These are phyloP conservation scores for Lepisosteus osseus DNA, from an alignment of 2,113 vertebrate genomes.

Conservation along the genomic window DNA sequence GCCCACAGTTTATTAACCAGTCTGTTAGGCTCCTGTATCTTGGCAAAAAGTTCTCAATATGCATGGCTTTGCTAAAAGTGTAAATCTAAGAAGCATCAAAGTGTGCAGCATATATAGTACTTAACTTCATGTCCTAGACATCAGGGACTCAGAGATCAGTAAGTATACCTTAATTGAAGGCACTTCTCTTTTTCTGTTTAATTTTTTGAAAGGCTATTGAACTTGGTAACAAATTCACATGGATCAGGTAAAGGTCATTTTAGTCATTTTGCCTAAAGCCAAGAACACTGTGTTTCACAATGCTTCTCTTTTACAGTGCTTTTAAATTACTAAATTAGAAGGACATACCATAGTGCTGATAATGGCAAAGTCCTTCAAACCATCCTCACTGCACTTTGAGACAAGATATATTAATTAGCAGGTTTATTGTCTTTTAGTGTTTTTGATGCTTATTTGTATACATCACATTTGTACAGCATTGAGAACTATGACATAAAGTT, in stretches of 20 bases:
- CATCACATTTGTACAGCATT: constrained; percentile 24
- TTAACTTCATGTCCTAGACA: constrained; percentile 46
- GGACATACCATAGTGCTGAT: constrained; percentile 21
- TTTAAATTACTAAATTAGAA: constrained; percentile 54
- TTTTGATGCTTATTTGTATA: constrained; percentile 51
- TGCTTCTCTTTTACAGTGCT: constrained; percentile 36
- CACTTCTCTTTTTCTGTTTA: constrained; percentile 29
- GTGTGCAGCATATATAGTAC: constrained; percentile 43
- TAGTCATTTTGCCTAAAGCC: constrained; percentile 29
- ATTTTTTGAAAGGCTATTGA: constrained; percentile 47
- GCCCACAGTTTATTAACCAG: constrained; percentile 49
- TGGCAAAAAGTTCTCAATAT: constrained; percentile 53
- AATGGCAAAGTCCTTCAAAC: constrained; percentile 37
- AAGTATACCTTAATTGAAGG: constrained; percentile 55
- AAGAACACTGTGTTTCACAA: constrained; percentile 30
- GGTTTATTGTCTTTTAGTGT: constrained; percentile 58
- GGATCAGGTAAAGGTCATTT: constrained; percentile 34
- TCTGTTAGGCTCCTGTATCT: constrained; percentile 37
- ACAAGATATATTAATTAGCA: constrained; percentile 53
- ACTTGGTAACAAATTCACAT: constrained; percentile 22
- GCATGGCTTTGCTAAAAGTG: constrained; percentile 63
- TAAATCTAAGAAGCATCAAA: constrained; percentile 66
- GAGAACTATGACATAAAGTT: constrained; percentile 38
- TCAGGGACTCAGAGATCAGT: constrained; percentile 42
- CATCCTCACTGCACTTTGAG: constrained; percentile 44